These are phyloP conservation scores for Octomys mimax DNA, from an alignment of 2,797 vertebrate species.

Conservation along the genomic window DNA sequence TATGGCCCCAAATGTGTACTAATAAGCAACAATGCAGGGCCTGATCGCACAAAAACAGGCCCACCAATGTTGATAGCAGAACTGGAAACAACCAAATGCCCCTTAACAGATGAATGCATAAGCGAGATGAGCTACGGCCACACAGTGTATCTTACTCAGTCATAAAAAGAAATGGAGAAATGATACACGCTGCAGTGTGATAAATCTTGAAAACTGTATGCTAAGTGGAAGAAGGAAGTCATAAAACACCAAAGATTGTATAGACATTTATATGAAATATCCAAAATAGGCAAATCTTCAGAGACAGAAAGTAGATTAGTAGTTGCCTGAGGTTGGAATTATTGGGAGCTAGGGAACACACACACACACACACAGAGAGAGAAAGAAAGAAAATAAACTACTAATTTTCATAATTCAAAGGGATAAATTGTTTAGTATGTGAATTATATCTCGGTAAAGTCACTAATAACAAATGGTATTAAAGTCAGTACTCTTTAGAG, in stretches of 20 bases:
- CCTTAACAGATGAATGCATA: neutral
- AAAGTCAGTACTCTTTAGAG: neutral
- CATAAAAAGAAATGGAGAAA: constrained; percentile 30
- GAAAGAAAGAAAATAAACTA: neutral
- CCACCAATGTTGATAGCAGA: neutral
- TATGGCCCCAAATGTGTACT: neutral
- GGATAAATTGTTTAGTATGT: neutral
- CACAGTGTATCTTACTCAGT: neutral
- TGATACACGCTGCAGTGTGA: neutral
- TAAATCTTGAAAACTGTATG: neutral
- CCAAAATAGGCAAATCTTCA: neutral
- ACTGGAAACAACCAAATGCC: neutral
- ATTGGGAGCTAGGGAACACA: neutral
- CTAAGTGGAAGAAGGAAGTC: neutral
- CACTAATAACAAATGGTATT: constrained; percentile 18
- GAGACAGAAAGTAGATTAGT: neutral
- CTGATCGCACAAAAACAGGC: neutral
- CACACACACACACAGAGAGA: too few relatives aligned
- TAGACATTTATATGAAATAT: neutral
- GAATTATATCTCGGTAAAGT: constrained; percentile 51
- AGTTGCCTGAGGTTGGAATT: neutral
- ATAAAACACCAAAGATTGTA: neutral
- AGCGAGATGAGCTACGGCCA: neutral
- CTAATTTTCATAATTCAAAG: neutral
- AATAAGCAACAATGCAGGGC: neutral